Percentiles rank a stretch among this genome's conserved stretches.
These are phyloP conservation scores for Mungos mungo DNA, from an alignment of 2,113 vertebrate genomes.

Conservation along the genomic window DNA sequence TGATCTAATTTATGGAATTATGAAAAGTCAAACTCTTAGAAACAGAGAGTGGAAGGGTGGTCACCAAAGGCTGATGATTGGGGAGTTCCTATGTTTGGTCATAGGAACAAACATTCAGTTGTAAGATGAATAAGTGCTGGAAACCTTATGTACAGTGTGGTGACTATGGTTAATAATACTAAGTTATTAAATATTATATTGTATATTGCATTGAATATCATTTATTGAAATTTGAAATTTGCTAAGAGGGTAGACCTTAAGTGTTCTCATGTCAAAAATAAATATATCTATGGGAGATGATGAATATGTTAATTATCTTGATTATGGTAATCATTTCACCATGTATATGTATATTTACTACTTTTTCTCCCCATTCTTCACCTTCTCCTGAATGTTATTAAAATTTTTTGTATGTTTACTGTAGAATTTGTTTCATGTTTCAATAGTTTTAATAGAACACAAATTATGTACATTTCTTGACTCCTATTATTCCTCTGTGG, in stretches of 20 bases:
- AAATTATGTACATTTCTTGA: neutral
- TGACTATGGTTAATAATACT: neutral
- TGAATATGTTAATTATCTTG: neutral
- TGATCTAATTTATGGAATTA: neutral
- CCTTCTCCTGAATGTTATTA: neutral
- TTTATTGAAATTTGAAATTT: neutral
- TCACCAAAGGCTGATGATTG: neutral
- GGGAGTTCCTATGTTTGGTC: neutral
- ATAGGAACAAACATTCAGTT: neutral
- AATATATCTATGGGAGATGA: neutral
- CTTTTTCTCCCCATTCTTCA: neutral
- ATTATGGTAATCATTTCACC: neutral
- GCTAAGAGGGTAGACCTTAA: too few relatives aligned
- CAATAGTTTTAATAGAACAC: neutral
- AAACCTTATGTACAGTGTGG: neutral
- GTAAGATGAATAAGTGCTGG: neutral
- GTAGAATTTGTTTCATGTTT: neutral
- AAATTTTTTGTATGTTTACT: neutral
- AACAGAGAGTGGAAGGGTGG: neutral
- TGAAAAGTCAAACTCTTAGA: neutral
- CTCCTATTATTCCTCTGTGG: neutral
- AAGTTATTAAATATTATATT: neutral
- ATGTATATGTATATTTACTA: neutral
- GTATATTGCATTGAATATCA: neutral
- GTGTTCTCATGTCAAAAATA: neutral